These are phyloP conservation scores for Acropternis orthonyx DNA, from an alignment of 2,797 vertebrate genomes.

Conservation along the genomic window DNA sequence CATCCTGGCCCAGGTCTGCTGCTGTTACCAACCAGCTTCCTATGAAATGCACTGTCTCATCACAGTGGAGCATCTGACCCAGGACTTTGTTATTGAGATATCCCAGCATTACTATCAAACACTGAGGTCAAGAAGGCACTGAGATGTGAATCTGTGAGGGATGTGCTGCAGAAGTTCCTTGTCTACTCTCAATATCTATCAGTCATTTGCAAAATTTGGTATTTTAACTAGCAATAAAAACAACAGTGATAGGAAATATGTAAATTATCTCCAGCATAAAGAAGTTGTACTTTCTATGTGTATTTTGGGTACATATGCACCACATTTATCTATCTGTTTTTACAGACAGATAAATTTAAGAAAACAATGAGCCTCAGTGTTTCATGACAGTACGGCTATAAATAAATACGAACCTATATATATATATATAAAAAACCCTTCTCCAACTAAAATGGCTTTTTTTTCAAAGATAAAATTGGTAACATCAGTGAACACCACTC, in stretches of 20 bases:
- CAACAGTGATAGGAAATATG: fast-evolving
- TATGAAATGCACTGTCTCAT: not conserved
- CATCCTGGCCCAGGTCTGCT: not conserved
- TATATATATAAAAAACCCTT: not conserved
- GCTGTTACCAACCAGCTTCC: not conserved
- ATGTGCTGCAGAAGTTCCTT: not conserved
- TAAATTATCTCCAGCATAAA: not conserved
- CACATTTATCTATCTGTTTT: not conserved
- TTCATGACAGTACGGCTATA: not conserved
- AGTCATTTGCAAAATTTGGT: not conserved
- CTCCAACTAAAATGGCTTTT: not conserved
- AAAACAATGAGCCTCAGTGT: not conserved
- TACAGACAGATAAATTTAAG: not conserved
- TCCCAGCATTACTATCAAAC: not conserved
- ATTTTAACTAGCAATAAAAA: not conserved
- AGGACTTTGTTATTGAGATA: not conserved
- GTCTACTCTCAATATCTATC: not conserved
- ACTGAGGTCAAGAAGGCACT: not conserved
- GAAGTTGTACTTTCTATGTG: not conserved
- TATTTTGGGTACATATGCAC: not conserved
- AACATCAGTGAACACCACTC: not conserved
- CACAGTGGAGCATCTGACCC: not conserved
- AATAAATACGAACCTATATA: not conserved
- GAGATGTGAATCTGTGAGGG: not conserved
- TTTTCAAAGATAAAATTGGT: not conserved